phyloP scores from a whole-genome alignment of 1,140 invertebrate species.

The Drosophila willistoni region DNA sequence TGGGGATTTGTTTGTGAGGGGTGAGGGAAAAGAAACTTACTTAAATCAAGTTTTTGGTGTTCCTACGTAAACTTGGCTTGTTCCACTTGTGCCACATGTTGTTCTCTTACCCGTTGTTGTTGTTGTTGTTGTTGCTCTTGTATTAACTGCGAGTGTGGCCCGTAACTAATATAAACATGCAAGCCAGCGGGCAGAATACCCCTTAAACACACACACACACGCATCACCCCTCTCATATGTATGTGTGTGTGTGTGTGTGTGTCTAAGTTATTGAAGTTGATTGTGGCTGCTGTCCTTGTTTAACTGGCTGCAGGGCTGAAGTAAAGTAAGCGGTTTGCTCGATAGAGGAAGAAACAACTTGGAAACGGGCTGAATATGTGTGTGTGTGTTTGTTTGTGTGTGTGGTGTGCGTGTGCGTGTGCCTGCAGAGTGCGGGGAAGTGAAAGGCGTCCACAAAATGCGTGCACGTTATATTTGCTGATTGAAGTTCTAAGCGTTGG shows the following conservation, averaged over 20 bases:
- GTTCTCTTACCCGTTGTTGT: not conserved
- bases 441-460: conserved; percentile 42
- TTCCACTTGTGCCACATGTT: conserved; percentile 21
- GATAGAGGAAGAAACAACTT: not conserved
- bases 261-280: conserved; percentile 66
- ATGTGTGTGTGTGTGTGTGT: conserved; percentile 24
- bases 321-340: conserved; percentile 1
- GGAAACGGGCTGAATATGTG: not conserved
- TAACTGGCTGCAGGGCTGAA: conserved; percentile 37
- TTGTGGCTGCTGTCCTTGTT: conserved; percentile 55
- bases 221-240: not conserved
- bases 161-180: conserved; percentile 67
- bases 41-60: conserved; percentile 40
- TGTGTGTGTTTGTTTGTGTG: too few relatives aligned
- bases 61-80: conserved; percentile 41
- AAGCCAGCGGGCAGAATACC: conserved; percentile 41
- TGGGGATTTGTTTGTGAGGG: not conserved
- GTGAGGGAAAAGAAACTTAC: conserved; percentile 15
- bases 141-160: conserved; percentile 26
- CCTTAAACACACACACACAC: not conserved
- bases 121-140: conserved; percentile 2
- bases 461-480: conserved; percentile 65
- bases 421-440: not conserved
- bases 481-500: conserved; percentile 65
- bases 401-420: too few relatives aligned